Evolutionary conservation across 2,888 invertebrate genomes (phyloP), one percentile per base, ranked within the genome.

Genomic region (Amaurobius ferox): DNA sequence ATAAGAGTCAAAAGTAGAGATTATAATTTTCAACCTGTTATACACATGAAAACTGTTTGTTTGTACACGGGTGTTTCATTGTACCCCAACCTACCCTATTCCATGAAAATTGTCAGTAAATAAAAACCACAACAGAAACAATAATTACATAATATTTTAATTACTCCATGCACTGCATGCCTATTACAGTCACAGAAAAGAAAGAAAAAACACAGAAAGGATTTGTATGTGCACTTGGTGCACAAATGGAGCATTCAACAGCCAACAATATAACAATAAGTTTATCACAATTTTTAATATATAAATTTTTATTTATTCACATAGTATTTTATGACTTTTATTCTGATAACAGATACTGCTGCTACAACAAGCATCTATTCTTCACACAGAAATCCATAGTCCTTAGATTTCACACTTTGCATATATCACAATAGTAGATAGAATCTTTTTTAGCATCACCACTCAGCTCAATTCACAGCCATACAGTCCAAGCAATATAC

Each of bases 241-340:
- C 78, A 79, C 78, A 70, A 62, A 23, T 62, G 62, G 40, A 68
- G 23, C 64, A 39, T 64, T 74, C 23, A 74, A 74, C 62, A 64
- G 78, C 39, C 78, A 61, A 79, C 78, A 29, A 71, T 71, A 70
- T 79, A 79, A 70, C 70, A 79, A 79, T 62, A 70, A 62, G 62
- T 70, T 78, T 79, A 79, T 79, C 78, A 79, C 78, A 79, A 39
- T 79, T 62, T 71, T 70, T 23, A 79, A 77, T 77, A 77, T 55
- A 77, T 48, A 77, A 55, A 77, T 55, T 67, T 61, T 40, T 44
- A 32, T 64, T 66, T 40, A 76, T 66, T 44, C 23, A 77, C 55
- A 23, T 29, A 61, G 19, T 55, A 68, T 77, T 55, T 23, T 23
- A 55, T 55, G 23, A 55, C 55, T 55, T n/a, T n/a, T 23, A 55